Evolutionary conservation across 1,140 invertebrate genomes (phyloP).

Genomic region (Drosophila sproati): DNA sequence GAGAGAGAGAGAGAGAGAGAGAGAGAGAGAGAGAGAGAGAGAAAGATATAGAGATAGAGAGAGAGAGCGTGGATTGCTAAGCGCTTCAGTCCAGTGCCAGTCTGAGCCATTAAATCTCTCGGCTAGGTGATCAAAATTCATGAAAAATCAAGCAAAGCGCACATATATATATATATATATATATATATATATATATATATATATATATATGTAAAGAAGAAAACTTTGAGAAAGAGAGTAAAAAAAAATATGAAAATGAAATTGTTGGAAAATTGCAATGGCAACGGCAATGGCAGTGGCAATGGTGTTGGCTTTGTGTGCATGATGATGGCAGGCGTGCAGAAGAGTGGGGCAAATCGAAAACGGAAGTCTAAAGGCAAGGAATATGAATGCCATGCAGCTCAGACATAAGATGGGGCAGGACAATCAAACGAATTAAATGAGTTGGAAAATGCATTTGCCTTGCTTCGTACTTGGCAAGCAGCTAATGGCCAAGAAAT

Average conservation of each 20-base stretch:
- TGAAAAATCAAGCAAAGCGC: conserved; percentile 52
- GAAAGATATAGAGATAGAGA: too few species aligned
- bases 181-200: background rate
- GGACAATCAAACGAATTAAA: conserved; percentile 41
- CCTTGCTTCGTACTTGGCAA: conserved; percentile 19
- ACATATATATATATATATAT: conserved; percentile 6
- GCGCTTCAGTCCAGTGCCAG: conserved; percentile 6
- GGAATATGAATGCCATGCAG: conserved; percentile 14
- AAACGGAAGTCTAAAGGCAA: background rate
- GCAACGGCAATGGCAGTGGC: conserved; percentile 21
- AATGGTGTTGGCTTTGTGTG: conserved; percentile 5
- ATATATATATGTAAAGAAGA: conserved; percentile 10
- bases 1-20: background rate
- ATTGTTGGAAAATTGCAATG: conserved; percentile 56
- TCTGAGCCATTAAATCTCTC: conserved; percentile 22
- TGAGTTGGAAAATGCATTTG: conserved; percentile 58
- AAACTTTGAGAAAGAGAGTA: conserved; percentile 27
- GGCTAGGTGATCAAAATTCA: conserved; percentile 50
- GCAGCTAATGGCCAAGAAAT: conserved; percentile 35
- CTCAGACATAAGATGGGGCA: conserved; percentile 15
- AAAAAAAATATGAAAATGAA: conserved; percentile 47
- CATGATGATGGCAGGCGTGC: background rate
- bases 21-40: conserved; percentile 4
- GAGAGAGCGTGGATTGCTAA: background rate
- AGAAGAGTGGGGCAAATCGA: background rate